These are phyloP conservation scores for Myrmecobius fasciatus DNA, from an alignment of 2,113 vertebrate species.

Conservation along the genomic window DNA sequence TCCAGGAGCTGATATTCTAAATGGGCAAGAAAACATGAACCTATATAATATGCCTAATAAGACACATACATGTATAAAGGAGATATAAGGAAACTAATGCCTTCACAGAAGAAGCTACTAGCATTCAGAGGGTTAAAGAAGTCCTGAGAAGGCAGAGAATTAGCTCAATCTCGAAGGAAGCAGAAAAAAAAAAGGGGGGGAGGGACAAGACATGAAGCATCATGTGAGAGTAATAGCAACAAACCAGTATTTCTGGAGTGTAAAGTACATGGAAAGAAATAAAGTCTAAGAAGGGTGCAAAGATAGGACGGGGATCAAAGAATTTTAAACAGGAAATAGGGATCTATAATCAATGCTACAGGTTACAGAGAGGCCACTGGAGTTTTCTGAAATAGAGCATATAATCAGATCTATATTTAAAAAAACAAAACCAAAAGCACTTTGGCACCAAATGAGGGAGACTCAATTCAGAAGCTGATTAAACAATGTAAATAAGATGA, in stretches of 20 bases:
- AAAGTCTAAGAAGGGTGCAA: neutral
- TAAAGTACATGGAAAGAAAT: neutral
- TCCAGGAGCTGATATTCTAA: no score
- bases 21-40: no score
- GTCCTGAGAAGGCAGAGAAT: neutral
- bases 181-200: neutral
- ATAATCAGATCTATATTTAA: neutral
- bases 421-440: neutral
- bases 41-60: no score
- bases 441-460: no score
- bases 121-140: neutral
- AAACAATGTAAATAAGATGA: no score
- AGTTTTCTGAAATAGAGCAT: no score
- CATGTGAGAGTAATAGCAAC: neutral
- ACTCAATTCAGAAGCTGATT: no score
- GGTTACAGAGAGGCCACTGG: neutral
- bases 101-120: neutral
- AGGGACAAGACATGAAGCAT: neutral
- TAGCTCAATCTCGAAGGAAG: neutral
- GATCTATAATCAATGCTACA: neutral
- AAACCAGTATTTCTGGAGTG: no score
- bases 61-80: no score
- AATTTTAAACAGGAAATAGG: neutral
- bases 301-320: neutral
- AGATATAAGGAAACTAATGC: no score